Conservation (phyloP, 2,113 vertebrate species). For the Clarias batrachus region DNA sequence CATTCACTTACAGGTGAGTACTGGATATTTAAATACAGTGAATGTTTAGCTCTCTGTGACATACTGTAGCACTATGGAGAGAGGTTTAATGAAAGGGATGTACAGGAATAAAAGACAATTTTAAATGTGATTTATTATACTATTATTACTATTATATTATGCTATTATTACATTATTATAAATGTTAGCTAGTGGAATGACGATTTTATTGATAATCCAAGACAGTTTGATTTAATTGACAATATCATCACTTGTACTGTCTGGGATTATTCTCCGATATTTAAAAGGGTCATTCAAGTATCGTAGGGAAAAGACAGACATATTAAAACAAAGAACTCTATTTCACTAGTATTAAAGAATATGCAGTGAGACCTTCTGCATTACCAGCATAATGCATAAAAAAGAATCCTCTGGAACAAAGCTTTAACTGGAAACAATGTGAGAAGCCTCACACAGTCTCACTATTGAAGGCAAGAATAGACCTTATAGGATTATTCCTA, state of each 20-base stretch:
- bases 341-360: not conserved
- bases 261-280: not conserved
- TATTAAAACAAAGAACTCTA: not conserved
- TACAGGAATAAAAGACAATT: not conserved
- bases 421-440: conserved; percentile 60
- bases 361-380: not conserved
- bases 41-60: not conserved
- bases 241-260: not conserved
- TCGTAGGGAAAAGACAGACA: not conserved
- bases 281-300: not conserved
- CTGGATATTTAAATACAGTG: not conserved
- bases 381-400: conserved; percentile 30
- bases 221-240: not conserved
- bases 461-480: conserved; percentile 52
- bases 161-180: not conserved
- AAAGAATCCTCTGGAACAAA: conserved; percentile 57
- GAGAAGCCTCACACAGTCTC: conserved; percentile 48
- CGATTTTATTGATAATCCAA: not conserved
- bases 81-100: not conserved
- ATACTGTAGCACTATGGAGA: not conserved
- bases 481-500: not conserved
- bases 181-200: not conserved
- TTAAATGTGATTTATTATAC: not conserved
- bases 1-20: conserved; percentile 49
- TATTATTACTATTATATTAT: not conserved